A percentile compares a stretch with the other conserved stretches of the same genome.
Conservation (phyloP, 2,113 vertebrate species). For the Lophotis ruficrista region DNA sequence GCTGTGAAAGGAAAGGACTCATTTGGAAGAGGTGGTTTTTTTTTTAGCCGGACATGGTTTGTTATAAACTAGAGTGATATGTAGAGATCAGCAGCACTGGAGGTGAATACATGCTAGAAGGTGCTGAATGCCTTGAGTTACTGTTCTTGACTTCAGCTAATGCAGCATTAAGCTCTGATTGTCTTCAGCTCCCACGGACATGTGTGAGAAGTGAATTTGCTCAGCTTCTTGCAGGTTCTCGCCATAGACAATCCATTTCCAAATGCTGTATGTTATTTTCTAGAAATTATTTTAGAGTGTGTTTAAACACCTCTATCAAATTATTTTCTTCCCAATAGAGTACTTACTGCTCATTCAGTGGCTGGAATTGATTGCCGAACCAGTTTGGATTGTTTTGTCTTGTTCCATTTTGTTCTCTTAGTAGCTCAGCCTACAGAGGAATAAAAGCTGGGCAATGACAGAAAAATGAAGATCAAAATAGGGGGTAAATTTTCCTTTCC, state of each 20-base stretch:
- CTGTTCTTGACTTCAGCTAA: neutral
- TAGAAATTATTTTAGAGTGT: neutral
- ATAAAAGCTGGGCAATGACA: neutral
- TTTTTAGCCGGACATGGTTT: neutral
- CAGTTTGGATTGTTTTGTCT: neutral
- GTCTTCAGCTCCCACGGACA: neutral
- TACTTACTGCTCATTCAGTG: neutral
- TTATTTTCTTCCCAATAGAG: constrained; percentile 5
- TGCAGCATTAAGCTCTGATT: neutral
- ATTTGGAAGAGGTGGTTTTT: neutral
- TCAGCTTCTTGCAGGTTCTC: neutral
- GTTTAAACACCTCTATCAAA: neutral
- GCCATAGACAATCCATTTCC: neutral
- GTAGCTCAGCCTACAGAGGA: neutral
- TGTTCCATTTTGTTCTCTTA: neutral
- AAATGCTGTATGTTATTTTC: neutral
- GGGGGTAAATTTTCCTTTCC: neutral
- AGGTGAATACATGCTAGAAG: neutral
- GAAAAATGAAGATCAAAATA: neutral
- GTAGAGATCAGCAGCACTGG: neutral
- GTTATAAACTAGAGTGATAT: neutral
- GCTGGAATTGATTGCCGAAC: neutral
- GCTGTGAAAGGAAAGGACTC: neutral
- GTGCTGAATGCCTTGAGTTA: neutral
- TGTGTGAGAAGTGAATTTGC: neutral